phyloP scores from a whole-genome alignment of 2,888 invertebrate genomes.

The Chromoteleia sp. region DNA sequence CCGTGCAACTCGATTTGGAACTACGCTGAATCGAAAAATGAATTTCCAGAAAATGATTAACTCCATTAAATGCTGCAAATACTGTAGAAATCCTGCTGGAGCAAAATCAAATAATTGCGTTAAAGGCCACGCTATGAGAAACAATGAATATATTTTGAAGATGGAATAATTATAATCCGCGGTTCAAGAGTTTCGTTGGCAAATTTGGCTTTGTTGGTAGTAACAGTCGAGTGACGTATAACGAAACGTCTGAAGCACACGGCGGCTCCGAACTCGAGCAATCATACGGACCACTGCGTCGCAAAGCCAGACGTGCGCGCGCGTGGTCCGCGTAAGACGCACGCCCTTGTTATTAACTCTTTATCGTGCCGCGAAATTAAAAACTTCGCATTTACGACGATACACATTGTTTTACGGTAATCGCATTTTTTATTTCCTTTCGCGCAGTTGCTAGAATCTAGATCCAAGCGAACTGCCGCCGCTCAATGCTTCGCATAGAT shows the following conservation, averaged over 20 bases:
- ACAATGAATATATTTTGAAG: constrained; percentile 21
- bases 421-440: too few species aligned
- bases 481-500: too few species aligned
- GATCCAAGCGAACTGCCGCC: too few species aligned
- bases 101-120: not conserved
- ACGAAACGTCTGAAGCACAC: constrained; percentile 81
- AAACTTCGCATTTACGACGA: constrained; percentile 60
- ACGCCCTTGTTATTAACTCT: constrained; percentile 75
- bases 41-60: too few species aligned
- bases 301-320: constrained; percentile 79
- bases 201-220: constrained; percentile 43
- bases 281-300: constrained; percentile 83
- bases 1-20: too few species aligned
- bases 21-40: too few species aligned
- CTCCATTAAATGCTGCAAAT: too few species aligned
- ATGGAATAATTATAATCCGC: constrained; percentile 44
- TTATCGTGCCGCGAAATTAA: constrained; percentile 68
- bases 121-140: not conserved
- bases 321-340: constrained; percentile 74
- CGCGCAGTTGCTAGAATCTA: too few species aligned
- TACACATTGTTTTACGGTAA: not conserved
- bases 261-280: constrained; percentile 82
- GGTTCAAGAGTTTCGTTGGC: constrained; percentile 39
- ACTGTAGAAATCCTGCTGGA: too few species aligned
- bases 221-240: constrained; percentile 70